phyloP scores from a whole-genome alignment of 2,797 vertebrate genomes.

The Margarornis squamiger region DNA sequence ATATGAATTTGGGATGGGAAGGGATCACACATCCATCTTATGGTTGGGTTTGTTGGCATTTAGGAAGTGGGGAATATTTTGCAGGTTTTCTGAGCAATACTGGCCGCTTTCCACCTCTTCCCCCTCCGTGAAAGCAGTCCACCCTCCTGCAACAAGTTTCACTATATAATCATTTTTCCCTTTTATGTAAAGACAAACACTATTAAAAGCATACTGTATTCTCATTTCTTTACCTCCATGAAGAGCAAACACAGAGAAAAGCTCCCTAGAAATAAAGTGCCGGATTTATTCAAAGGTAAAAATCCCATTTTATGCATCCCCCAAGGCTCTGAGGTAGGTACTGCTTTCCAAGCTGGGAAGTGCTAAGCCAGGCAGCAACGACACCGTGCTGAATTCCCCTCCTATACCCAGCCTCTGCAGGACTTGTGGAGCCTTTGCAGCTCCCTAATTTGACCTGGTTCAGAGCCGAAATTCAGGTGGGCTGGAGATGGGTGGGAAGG shows the following conservation, averaged over 20 bases:
- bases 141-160: background rate
- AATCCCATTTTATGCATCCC: background rate
- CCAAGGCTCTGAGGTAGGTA: background rate
- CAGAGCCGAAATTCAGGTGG: background rate
- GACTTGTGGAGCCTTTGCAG: background rate
- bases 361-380: background rate
- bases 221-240: background rate
- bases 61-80: background rate
- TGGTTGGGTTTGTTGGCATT: background rate
- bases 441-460: background rate
- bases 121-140: background rate
- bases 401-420: background rate
- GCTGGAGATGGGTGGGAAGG: background rate
- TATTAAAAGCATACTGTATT: background rate
- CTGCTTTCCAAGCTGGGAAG: background rate
- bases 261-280: background rate
- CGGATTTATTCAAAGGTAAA: background rate
- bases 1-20: background rate
- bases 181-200: background rate
- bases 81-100: background rate
- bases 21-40: background rate
- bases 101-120: background rate
- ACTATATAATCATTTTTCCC: background rate
- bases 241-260: conserved; percentile 2
- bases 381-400: background rate